Conservation (phyloP, 2,888 invertebrate genomes). For the Eulithis testata region DNA sequence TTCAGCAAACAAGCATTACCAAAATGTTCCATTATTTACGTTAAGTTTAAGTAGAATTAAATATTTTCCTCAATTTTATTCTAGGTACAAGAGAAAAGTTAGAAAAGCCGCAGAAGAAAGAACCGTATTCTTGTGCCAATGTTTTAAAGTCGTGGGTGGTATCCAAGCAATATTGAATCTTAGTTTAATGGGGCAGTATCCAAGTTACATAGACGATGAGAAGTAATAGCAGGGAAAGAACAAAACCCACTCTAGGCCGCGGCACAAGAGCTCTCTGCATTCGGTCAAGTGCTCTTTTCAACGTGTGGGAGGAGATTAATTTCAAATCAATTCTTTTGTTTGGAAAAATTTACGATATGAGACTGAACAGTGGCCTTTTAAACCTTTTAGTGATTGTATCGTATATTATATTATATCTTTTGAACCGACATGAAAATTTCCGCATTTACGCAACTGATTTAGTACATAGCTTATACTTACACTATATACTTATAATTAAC, state of each 20-base stretch:
- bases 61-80: conserved; percentile 11
- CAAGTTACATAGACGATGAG: conserved; percentile 10
- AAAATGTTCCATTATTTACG: conserved; percentile 18
- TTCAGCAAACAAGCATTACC: conserved; percentile 8
- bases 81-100: conserved; percentile 12
- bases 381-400: too few relatives aligned
- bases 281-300: conserved; percentile 41
- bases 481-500: too few relatives aligned
- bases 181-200: neutral
- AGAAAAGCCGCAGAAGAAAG: neutral
- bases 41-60: conserved; percentile 18
- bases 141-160: neutral
- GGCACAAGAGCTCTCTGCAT: conserved; percentile 27
- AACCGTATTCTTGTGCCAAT: too few relatives aligned
- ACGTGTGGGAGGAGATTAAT: conserved; percentile 40
- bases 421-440: too few relatives aligned
- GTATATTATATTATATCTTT: too few relatives aligned
- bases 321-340: conserved; percentile 30
- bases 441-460: too few relatives aligned
- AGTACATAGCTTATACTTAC: too few relatives aligned
- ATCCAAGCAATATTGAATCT: neutral
- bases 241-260: conserved; percentile 34
- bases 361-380: neutral
- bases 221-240: conserved; percentile 25
- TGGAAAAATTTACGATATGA: conserved; percentile 15